phyloP scores from a whole-genome alignment of 1,140 invertebrate species.

The Drosophila jambulina region DNA sequence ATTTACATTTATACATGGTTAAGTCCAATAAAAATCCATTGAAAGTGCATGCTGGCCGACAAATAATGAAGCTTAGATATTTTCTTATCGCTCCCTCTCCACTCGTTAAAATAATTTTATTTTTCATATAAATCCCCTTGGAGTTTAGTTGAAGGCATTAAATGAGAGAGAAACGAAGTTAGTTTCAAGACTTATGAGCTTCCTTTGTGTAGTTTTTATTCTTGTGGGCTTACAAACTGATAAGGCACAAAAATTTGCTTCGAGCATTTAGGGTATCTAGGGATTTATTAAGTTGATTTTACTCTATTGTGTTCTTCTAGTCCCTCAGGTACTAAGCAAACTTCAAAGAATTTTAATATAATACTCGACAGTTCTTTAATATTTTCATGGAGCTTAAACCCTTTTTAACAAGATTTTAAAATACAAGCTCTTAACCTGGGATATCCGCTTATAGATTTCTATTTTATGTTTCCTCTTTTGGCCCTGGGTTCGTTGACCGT shows the following conservation, averaged over 20 bases:
- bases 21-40: background rate
- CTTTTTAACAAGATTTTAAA: background rate
- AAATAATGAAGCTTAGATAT: background rate
- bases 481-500: constrained; percentile 70
- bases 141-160: background rate
- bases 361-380: background rate
- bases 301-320: background rate
- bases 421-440: background rate
- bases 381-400: background rate
- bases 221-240: background rate
- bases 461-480: background rate
- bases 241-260: too few relatives aligned
- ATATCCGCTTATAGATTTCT: background rate
- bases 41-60: constrained; percentile 7
- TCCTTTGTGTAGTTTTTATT: background rate
- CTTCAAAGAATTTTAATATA: too few relatives aligned
- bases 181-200: background rate
- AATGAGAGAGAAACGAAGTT: background rate
- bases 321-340: background rate
- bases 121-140: background rate
- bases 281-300: background rate
- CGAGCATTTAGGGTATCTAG: background rate
- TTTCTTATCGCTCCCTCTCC: background rate
- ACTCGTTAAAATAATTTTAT: background rate
- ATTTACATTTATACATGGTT: constrained; percentile 6